phyloP scores from a whole-genome alignment of 2,888 invertebrate genomes.

The Catocala nupta region DNA sequence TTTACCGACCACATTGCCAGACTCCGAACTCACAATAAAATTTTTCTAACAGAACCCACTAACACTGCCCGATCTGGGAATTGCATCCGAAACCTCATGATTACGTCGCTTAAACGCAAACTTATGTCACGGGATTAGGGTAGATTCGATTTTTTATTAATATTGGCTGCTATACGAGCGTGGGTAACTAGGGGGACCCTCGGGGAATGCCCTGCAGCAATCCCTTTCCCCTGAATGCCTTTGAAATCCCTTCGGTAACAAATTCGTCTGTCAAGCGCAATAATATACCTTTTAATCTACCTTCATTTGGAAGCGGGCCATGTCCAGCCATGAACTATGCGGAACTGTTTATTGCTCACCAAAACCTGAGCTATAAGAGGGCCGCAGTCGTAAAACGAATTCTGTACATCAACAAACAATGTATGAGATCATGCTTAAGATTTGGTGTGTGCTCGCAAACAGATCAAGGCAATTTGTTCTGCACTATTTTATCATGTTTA shows the following conservation, averaged over 20 bases:
- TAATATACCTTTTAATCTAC: constrained; percentile 4
- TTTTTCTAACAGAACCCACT: too few relatives aligned
- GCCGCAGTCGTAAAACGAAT: constrained; percentile 6
- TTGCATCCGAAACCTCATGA: too few relatives aligned
- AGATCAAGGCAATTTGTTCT: background rate
- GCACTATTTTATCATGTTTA: too few relatives aligned
- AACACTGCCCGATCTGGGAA: too few relatives aligned
- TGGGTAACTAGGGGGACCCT: background rate
- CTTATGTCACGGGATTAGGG: too few relatives aligned
- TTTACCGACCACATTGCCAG: too few relatives aligned
- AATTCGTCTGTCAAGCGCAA: constrained; percentile 13
- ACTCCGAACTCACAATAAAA: too few relatives aligned
- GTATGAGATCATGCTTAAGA: constrained; percentile 2
- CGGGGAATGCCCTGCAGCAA: background rate
- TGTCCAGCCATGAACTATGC: constrained; percentile 4
- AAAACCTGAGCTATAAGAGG: constrained; percentile 5
- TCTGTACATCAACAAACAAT: constrained; percentile 7
- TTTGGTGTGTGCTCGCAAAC: background rate
- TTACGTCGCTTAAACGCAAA: too few relatives aligned
- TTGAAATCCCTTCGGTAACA: constrained; percentile 11
- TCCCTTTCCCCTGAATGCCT: constrained; percentile 20
- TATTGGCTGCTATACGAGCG: too few relatives aligned
- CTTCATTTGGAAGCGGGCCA: constrained; percentile 11
- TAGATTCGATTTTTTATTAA: too few relatives aligned
- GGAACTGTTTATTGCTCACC: constrained; percentile 8